Percentiles rank a stretch among this genome's conserved stretches.
Evolutionary conservation across 1,140 invertebrate genomes (phyloP).

Genomic region (Drosophila nebulosa): DNA sequence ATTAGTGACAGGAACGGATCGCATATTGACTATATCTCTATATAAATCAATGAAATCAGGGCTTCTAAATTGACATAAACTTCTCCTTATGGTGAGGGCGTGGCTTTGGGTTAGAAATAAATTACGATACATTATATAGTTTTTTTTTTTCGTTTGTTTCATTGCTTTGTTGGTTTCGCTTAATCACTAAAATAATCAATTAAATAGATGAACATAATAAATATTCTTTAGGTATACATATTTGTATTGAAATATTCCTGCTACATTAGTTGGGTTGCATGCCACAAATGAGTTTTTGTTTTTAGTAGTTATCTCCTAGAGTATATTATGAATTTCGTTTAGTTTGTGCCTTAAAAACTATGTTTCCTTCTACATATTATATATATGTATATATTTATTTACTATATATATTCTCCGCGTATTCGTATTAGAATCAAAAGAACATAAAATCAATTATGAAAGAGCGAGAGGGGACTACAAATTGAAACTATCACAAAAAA

Average conservation of each 20-base stretch:
- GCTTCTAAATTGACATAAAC: conserved; percentile 51
- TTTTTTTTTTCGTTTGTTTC: conserved; percentile 4
- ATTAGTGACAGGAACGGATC: conserved; percentile 68
- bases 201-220: not conserved
- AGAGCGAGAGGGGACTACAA: conserved; percentile 58
- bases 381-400: conserved; percentile 47
- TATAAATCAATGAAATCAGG: conserved; percentile 5
- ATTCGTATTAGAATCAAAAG: conserved; percentile 2
- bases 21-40: conserved; percentile 20
- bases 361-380: conserved; percentile 33
- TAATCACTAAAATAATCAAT: not conserved
- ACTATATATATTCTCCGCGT: conserved; percentile 35
- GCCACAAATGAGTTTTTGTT: conserved; percentile 41
- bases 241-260: conserved; percentile 25
- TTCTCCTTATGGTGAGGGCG: too few relatives aligned
- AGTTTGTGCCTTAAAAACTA: conserved; percentile 64
- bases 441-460: conserved; percentile 38
- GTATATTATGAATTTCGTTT: not conserved
- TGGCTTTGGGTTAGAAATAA: conserved; percentile 21
- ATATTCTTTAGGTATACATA: not conserved
- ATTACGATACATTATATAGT: conserved; percentile 30
- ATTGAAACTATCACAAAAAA: conserved; percentile 79
- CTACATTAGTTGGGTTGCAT: conserved; percentile 48
- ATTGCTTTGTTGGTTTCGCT: not conserved
- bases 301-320: conserved; percentile 7